These are phyloP conservation scores for Oryzias javanicus DNA, from an alignment of 2,113 vertebrate genomes.

Conservation along the genomic window DNA sequence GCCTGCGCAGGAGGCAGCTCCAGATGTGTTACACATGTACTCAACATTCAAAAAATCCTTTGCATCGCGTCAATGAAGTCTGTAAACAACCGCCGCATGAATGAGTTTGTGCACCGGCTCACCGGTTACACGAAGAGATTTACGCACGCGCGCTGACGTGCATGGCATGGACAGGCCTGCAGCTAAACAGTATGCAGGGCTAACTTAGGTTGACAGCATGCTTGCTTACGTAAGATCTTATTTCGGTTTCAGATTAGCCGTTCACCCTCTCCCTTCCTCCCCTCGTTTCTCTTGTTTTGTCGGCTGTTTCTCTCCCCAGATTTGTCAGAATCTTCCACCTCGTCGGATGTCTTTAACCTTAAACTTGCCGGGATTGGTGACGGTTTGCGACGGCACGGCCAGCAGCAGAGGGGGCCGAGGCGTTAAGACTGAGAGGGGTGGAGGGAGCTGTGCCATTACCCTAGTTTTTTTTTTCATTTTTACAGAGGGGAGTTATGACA, in stretches of 20 bases:
- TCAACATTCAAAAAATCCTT: not conserved
- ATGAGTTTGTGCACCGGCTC: conserved; percentile 44
- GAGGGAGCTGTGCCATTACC: conserved; percentile 65
- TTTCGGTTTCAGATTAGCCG: conserved; percentile 75
- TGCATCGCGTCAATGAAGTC: conserved; percentile 11
- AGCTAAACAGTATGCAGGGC: conserved; percentile 48
- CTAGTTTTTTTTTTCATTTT: conserved; percentile 45
- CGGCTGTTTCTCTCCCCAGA: conserved; percentile 13
- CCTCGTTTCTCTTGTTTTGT: conserved; percentile 18
- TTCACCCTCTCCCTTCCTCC: conserved; percentile 39
- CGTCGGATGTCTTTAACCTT: conserved; percentile 22
- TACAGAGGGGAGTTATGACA: conserved; percentile 67
- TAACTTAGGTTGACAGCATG: conserved; percentile 60
- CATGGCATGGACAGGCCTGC: conserved; percentile 17
- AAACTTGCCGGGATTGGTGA: conserved; percentile 21
- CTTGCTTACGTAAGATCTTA: conserved; percentile 74
- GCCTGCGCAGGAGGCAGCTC: not conserved
- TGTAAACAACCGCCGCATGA: conserved; percentile 28
- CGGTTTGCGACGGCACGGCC: conserved; percentile 20
- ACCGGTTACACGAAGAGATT: conserved; percentile 28
- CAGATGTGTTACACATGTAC: not conserved
- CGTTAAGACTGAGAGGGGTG: conserved; percentile 20
- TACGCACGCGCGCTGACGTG: conserved; percentile 22
- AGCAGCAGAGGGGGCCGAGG: conserved; percentile 10
- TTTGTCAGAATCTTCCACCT: conserved; percentile 17